phyloP scores from a whole-genome alignment of 1,140 invertebrate species.

The Mylabris phalerata region DNA sequence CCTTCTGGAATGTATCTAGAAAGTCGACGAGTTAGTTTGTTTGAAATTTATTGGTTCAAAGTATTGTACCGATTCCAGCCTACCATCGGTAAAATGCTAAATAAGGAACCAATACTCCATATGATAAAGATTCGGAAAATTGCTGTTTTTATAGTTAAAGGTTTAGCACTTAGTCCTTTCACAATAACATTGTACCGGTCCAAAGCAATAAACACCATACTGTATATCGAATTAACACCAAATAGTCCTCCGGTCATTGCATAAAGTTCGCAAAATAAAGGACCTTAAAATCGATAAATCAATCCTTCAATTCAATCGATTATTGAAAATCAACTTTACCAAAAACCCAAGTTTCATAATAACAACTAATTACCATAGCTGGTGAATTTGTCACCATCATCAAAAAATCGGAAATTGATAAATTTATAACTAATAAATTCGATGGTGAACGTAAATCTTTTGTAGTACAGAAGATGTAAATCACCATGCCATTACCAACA shows the following conservation, averaged over 20 bases:
- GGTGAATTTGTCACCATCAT: slow-evolving; percentile 83
- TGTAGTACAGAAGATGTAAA: slow-evolving; percentile 76
- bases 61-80: slow-evolving; percentile 61
- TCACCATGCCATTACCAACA: slow-evolving; percentile 72
- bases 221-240: slow-evolving; percentile 74
- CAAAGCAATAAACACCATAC: slow-evolving; percentile 72
- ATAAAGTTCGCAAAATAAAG: slow-evolving; percentile 44
- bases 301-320: neutral
- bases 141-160: slow-evolving; percentile 61
- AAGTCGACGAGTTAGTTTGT: too few species aligned
- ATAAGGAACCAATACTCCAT: slow-evolving; percentile 59
- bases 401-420: slow-evolving; percentile 79
- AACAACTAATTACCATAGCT: slow-evolving; percentile 80
- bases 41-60: too few species aligned
- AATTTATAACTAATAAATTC: slow-evolving; percentile 77
- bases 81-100: slow-evolving; percentile 66
- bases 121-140: slow-evolving; percentile 60
- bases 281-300: slow-evolving; percentile 12
- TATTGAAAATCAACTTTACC: too few species aligned
- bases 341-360: slow-evolving; percentile 76
- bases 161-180: slow-evolving; percentile 60
- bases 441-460: slow-evolving; percentile 73
- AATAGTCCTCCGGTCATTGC: slow-evolving; percentile 71
- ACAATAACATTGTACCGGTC: slow-evolving; percentile 83
- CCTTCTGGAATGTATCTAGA: slow-evolving; percentile 71